These are phyloP conservation scores for Nyctibius grandis DNA, from an alignment of 2,797 vertebrate genomes.

Conservation along the genomic window DNA sequence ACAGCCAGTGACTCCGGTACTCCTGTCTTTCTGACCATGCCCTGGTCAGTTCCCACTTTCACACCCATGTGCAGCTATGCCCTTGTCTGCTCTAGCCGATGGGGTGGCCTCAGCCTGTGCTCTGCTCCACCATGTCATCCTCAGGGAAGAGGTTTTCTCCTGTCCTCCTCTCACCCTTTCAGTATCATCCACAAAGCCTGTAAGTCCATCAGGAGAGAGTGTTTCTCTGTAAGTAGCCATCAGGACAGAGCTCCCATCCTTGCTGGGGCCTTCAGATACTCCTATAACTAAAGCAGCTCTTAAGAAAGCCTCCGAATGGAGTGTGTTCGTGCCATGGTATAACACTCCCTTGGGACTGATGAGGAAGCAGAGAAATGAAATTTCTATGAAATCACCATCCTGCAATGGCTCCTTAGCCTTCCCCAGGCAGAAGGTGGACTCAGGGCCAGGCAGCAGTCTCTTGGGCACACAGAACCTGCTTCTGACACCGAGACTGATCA, in stretches of 20 bases:
- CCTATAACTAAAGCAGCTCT: background rate
- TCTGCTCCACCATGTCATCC: background rate
- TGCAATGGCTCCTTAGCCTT: background rate
- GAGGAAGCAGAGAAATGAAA: background rate
- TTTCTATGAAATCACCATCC: too few species aligned
- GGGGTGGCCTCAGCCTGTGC: background rate
- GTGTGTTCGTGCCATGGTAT: background rate
- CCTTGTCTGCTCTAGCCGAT: background rate
- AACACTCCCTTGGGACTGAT: accelerated
- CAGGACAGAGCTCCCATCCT: background rate
- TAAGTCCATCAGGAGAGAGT: background rate
- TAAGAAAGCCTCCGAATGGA: background rate
- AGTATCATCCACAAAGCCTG: background rate
- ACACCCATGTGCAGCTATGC: accelerated
- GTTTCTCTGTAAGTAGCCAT: background rate
- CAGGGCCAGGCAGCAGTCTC: background rate
- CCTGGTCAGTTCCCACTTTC: background rate
- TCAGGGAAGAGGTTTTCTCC: background rate
- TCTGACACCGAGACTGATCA: background rate
- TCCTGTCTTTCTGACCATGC: background rate
- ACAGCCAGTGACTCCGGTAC: too few species aligned
- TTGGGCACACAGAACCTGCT: background rate
- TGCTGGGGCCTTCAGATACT: background rate
- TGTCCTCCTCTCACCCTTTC: background rate
- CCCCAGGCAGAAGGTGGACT: background rate